Base-by-base conservation (phyloP, 1,140 invertebrate genomes). In the Dreissena rostriformis region DNA sequence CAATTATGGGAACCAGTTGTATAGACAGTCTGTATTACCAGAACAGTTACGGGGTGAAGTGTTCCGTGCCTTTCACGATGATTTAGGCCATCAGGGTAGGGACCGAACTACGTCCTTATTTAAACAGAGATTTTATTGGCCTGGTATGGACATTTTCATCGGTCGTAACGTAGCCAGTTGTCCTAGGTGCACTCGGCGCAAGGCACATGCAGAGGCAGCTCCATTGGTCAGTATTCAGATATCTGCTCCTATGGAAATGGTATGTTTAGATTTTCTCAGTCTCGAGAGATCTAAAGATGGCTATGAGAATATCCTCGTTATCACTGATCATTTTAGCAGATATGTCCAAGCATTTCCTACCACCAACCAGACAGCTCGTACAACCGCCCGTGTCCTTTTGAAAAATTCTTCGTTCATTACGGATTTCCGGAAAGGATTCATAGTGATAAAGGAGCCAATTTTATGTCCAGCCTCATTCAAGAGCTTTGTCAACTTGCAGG, bases 381-480 rank as follows among this genome's bases (percentile, higher is more conserved):
- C 81, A 53, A 86, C 85, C 17, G 68, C 81, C n/a, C 61, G 73
- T 52, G 63, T 61, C 28, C 83, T 19, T 75, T 76, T 7, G 73
- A 82, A 19, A 12, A 76, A 19, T 75, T 74, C 39, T 28, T 76
- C 24, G 15, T 57, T 61, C 65, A 67, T 12, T 86, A 71, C 24
- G 80, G 80, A 68, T 72, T 74, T 55, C 67, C 74, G 0, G 17
- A 39, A 12, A n/a, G 71, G 6, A n/a, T 84, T 14, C 80, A 84
- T 52, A 61, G 29, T 52, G 81, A 84, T 63, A 74, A 86, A 78
- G 80, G 81, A n/a, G 14, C 51, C 22, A 76, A 86, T 65, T 86
- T 73, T 52, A 72, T 82, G 53, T 17, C 55, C 29, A 10, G 51
- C 7, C 15, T 85, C 12, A 85, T 82, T 57, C 72, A 82, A 67